These are phyloP conservation scores for Zoanthus sociatus DNA, from an alignment of 92 coral and sea anemone species.

Conservation along the genomic window DNA sequence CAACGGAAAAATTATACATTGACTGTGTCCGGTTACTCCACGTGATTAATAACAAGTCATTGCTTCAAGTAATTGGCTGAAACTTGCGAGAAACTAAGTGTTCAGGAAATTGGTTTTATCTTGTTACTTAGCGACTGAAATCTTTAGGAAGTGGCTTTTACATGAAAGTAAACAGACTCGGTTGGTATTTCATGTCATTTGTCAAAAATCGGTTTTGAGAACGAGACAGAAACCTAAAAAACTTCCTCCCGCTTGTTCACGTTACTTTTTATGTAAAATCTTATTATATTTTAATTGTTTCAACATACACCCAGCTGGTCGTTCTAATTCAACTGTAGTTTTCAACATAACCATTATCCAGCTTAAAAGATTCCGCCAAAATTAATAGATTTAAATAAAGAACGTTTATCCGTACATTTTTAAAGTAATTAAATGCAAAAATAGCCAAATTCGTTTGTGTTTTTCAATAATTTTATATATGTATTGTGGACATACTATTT, in stretches of 20 bases:
- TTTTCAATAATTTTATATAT: no score
- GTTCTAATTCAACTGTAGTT: no score
- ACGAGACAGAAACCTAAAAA: background rate
- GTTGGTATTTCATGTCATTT: background rate
- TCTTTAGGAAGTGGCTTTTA: slow-evolving; percentile 37
- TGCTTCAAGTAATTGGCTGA: background rate
- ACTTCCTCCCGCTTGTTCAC: background rate
- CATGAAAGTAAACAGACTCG: background rate
- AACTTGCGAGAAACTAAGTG: background rate
- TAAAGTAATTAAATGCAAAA: no score
- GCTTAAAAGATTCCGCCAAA: no score
- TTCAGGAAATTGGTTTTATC: slow-evolving; percentile 11
- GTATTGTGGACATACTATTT: no score
- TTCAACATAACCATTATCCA: no score
- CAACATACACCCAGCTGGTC: no score
- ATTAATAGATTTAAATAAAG: no score
- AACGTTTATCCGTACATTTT: no score
- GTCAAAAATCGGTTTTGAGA: background rate
- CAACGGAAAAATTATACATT: slow-evolving; percentile 15
- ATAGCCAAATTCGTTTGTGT: no score
- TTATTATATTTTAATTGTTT: background rate
- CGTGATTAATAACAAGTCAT: slow-evolving; percentile 15
- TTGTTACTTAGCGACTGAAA: slow-evolving; percentile 11
- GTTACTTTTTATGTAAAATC: slow-evolving; percentile 1
- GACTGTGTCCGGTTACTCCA: background rate